A percentile compares a stretch with the other conserved stretches of the same genome.
Evolutionary conservation across 2,797 vertebrate species (phyloP).

Genomic region (Scomberomorus guttatus): DNA sequence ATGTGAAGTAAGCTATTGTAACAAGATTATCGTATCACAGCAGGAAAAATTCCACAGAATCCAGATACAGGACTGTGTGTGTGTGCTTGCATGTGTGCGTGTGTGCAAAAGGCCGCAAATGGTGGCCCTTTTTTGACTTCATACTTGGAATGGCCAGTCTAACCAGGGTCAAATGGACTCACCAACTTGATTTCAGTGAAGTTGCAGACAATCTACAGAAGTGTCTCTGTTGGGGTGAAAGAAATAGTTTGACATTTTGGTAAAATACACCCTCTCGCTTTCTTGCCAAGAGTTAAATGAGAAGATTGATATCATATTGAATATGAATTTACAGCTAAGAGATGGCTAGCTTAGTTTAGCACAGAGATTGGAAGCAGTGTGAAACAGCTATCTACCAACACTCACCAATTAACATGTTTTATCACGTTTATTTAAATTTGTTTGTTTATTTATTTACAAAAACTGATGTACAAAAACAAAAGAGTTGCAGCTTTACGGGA

Average conservation of each 20-base stretch:
- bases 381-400: background rate
- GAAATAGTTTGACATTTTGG: too few species aligned
- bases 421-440: background rate
- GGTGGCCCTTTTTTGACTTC: constrained; percentile 1
- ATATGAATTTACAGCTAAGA: background rate
- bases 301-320: background rate
- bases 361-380: background rate
- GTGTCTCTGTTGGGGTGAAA: too few species aligned
- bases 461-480: too few species aligned
- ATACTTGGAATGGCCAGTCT: background rate
- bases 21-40: constrained; percentile 75
- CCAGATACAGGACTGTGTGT: constrained; percentile 34
- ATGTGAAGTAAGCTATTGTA: constrained; percentile 70
- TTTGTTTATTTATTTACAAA: too few species aligned
- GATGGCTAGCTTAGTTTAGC: background rate
- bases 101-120: background rate
- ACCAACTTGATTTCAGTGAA: constrained; percentile 5
- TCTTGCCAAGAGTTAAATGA: background rate
- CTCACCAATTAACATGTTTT: background rate
- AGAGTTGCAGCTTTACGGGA: too few species aligned
- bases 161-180: background rate
- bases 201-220: background rate
- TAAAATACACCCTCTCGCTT: background rate
- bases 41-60: constrained; percentile 66
- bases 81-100: background rate